Conservation (phyloP, 2,113 vertebrate species). For the Poecile atricapillus region DNA sequence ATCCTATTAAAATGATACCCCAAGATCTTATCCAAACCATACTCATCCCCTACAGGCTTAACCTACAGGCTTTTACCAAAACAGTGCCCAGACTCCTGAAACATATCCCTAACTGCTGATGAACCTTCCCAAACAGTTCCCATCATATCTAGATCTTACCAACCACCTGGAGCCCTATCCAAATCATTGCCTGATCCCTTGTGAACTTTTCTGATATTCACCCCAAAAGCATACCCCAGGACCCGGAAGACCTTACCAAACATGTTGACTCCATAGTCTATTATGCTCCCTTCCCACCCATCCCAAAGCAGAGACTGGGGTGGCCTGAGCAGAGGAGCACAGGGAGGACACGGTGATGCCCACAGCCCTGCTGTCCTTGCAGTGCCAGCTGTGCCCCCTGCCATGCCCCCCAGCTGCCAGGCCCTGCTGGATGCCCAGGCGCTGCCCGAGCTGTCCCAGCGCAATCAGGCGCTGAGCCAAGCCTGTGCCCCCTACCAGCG, state of each 20-base stretch:
- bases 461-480: slow-evolving; percentile 84
- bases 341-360: neutral
- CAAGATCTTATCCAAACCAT: neutral
- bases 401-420: slow-evolving; percentile 79
- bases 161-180: neutral
- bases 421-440: slow-evolving; percentile 74
- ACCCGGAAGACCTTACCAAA: neutral
- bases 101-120: neutral
- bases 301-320: neutral
- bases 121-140: neutral
- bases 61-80: neutral
- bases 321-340: neutral
- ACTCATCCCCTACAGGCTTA: neutral
- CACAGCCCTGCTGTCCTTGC: neutral
- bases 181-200: neutral
- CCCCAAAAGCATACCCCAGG: neutral
- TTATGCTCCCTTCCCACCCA: neutral
- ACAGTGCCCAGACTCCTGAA: neutral
- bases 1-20: neutral
- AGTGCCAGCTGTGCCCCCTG: slow-evolving; percentile 2
- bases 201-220: neutral
- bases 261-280: neutral
- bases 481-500: slow-evolving; percentile 81
- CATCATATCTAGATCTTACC: neutral
- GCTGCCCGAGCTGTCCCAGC: slow-evolving; percentile 69